Conservation (phyloP, 2,888 invertebrate genomes). For the Caradrina clavipalpis region DNA sequence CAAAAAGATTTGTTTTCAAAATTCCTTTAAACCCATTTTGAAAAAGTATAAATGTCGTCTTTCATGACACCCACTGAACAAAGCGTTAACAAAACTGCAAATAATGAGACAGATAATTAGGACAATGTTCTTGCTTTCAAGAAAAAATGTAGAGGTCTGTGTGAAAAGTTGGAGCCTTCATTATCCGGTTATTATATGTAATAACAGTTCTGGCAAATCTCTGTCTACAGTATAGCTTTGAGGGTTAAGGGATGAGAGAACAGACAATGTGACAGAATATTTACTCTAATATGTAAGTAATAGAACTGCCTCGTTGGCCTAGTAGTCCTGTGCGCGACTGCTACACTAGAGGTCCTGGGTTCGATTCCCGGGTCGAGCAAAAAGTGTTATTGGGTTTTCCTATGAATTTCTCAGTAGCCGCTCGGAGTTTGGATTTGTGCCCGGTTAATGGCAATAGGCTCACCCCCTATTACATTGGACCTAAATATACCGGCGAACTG, state of each 20-base stretch:
- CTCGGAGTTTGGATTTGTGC: no score
- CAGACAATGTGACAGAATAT: neutral
- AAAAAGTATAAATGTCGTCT: neutral
- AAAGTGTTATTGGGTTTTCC: no score
- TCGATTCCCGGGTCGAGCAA: no score
- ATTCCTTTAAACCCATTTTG: no score
- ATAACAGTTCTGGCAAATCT: constrained; percentile 61
- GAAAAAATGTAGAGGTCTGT: constrained; percentile 36
- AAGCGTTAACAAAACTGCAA: constrained; percentile 1
- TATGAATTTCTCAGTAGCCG: no score
- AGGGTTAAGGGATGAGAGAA: constrained; percentile 29
- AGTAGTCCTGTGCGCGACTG: no score
- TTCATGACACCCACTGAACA: neutral
- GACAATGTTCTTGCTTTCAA: constrained; percentile 30
- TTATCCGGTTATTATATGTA: constrained; percentile 58
- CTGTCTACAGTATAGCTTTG: constrained; percentile 31
- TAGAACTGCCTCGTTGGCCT: no score
- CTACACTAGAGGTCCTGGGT: no score
- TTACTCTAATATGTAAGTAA: neutral
- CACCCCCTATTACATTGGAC: no score
- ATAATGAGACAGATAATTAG: constrained; percentile 23
- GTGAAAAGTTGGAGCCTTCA: constrained; percentile 49
- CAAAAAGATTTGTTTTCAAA: no score
- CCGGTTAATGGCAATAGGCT: no score
- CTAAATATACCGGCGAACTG: no score